Conservation (phyloP, 2,888 invertebrate genomes). For the Cinara cedri region DNA sequence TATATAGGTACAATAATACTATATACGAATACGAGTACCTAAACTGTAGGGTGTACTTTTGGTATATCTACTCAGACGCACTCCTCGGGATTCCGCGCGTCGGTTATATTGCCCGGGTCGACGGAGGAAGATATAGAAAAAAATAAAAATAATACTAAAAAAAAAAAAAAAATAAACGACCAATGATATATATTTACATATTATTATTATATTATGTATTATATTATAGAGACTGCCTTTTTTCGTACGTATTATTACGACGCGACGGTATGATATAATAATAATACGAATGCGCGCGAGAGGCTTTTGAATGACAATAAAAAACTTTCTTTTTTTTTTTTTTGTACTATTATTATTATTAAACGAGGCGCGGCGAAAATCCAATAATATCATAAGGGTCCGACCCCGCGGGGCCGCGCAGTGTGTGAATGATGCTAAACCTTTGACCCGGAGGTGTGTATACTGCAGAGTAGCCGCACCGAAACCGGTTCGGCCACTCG, state of each 20-base stretch:
- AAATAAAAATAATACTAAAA: background rate
- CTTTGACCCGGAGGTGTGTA: conserved; percentile 46
- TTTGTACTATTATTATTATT: no score
- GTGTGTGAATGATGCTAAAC: conserved; percentile 44
- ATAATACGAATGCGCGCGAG: no score
- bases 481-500: conserved; percentile 52
- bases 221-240: conserved; percentile 30
- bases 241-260: no score
- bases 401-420: conserved; percentile 35
- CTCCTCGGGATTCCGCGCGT: conserved; percentile 45
- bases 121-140: background rate
- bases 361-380: conserved; percentile 50
- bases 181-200: conserved; percentile 56
- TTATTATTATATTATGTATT: no score
- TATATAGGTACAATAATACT: no score
- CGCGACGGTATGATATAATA: conserved; percentile 32
- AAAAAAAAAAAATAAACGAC: conserved; percentile 49
- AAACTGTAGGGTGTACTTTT: no score
- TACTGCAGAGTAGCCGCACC: no score
- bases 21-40: no score
- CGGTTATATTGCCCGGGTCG: conserved; percentile 31
- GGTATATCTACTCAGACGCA: conserved; percentile 47
- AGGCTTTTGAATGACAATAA: conserved; percentile 55
- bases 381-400: conserved; percentile 34
- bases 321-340: conserved; percentile 15